These are phyloP conservation scores for Cloeon dipterum DNA, from an alignment of 2,888 invertebrate species.

Conservation along the genomic window DNA sequence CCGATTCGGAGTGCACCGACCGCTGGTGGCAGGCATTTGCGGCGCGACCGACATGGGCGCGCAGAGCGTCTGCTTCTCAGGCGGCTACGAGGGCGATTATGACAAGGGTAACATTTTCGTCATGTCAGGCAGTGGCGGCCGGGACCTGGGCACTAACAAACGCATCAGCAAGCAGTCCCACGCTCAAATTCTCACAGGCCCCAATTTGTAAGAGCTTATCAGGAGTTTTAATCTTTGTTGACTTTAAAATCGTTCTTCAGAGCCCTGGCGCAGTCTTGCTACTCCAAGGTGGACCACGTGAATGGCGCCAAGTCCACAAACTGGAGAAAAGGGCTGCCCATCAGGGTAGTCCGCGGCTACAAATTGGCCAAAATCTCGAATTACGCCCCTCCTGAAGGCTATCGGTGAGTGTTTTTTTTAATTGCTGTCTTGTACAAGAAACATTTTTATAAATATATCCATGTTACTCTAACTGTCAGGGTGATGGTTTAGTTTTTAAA, in stretches of 20 bases:
- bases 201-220: conserved; percentile 37
- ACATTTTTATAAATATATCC: too few species aligned
- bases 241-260: conserved; percentile 15
- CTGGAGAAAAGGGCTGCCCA: conserved; percentile 53
- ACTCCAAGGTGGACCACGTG: conserved; percentile 34
- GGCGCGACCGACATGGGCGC: conserved; percentile 56
- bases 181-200: conserved; percentile 50
- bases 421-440: too few species aligned
- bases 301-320: conserved; percentile 42
- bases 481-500: too few species aligned
- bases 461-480: too few species aligned
- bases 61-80: conserved; percentile 56
- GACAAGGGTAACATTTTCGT: conserved; percentile 59
- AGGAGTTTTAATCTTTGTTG: not conserved
- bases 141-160: conserved; percentile 64
- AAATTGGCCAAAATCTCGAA: conserved; percentile 52
- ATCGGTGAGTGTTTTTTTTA: conserved; percentile 23
- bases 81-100: conserved; percentile 66
- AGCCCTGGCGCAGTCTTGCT: conserved; percentile 56
- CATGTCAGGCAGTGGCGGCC: conserved; percentile 66
- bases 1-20: conserved; percentile 61
- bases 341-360: conserved; percentile 53
- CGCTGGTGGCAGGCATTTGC: conserved; percentile 64
- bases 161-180: conserved; percentile 55
- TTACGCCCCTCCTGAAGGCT: conserved; percentile 54